These are phyloP conservation scores for Gastracanthus pulcherrimus DNA, from an alignment of 2,888 invertebrate genomes.

Conservation along the genomic window DNA sequence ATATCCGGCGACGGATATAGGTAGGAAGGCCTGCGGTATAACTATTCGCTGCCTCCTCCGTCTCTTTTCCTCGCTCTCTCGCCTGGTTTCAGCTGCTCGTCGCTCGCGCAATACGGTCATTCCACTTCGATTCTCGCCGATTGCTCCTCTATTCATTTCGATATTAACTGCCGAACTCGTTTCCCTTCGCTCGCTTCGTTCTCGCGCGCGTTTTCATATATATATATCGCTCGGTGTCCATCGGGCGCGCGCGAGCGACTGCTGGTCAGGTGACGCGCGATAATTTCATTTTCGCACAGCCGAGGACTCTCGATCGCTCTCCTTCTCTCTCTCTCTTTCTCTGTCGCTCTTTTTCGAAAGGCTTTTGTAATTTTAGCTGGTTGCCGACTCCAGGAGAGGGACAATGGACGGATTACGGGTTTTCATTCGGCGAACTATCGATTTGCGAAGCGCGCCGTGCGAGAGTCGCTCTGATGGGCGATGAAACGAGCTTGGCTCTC, in stretches of 20 bases:
- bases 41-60: background rate
- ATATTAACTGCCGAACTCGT: conserved; percentile 70
- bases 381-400: background rate
- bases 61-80: background rate
- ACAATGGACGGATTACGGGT: conserved; percentile 45
- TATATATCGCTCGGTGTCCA: too few species aligned
- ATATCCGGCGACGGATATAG: background rate
- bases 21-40: conserved; percentile 13
- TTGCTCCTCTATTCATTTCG: conserved; percentile 68
- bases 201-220: conserved; percentile 22
- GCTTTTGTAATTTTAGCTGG: conserved; percentile 43
- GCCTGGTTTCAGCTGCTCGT: conserved; percentile 13
- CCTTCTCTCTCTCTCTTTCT: background rate
- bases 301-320: background rate
- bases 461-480: conserved; percentile 9
- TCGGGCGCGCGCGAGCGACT: background rate
- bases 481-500: conserved; percentile 31
- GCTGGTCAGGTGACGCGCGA: conserved; percentile 20
- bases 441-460: conserved; percentile 14
- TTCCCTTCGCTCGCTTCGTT: background rate
- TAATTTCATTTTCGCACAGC: conserved; percentile 27
- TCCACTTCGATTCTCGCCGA: conserved; percentile 71
- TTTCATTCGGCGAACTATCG: conserved; percentile 50
- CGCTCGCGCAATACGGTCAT: conserved; percentile 69
- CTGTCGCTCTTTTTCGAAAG: background rate